phyloP scores from a whole-genome alignment of 2,888 invertebrate species.

The Stegophylla sp. region DNA sequence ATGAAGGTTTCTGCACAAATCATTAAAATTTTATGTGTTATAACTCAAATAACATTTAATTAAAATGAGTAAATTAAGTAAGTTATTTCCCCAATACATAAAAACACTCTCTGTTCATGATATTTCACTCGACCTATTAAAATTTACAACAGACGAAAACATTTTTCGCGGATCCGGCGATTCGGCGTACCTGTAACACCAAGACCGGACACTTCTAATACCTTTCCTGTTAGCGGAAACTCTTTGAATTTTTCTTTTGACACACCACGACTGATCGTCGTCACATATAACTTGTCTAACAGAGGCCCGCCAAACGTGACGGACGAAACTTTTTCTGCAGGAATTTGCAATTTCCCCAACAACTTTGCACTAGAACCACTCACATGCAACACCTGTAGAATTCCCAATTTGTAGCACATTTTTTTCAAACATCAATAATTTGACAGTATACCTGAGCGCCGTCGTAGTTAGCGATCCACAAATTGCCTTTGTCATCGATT shows the following conservation, averaged over 20 bases:
- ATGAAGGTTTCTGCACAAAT: too few relatives aligned
- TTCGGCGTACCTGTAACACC: constrained; percentile 45
- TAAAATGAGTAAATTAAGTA: too few relatives aligned
- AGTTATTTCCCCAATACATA: too few relatives aligned
- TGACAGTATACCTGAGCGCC: constrained; percentile 61
- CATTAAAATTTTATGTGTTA: too few relatives aligned
- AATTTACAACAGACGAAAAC: constrained; percentile 36
- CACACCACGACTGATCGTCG: constrained; percentile 68
- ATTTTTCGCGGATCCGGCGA: constrained; percentile 24
- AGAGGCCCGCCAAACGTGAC: constrained; percentile 75
- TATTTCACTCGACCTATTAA: not conserved
- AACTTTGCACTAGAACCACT: constrained; percentile 69
- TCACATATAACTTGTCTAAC: constrained; percentile 73
- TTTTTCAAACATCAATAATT: not conserved
- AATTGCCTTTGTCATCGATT: constrained; percentile 66
- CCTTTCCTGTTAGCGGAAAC: constrained; percentile 66
- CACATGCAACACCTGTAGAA: constrained; percentile 70
- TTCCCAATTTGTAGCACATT: constrained; percentile 63
- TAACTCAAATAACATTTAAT: too few relatives aligned
- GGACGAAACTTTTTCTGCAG: constrained; percentile 72
- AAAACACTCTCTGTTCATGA: too few relatives aligned
- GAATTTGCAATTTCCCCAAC: constrained; percentile 69
- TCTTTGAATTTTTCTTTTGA: constrained; percentile 67
- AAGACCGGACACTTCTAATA: constrained; percentile 63
- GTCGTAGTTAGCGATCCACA: constrained; percentile 64